Base-by-base conservation (phyloP, 1,140 invertebrate species). In the Meloidogyne hapla region DNA sequence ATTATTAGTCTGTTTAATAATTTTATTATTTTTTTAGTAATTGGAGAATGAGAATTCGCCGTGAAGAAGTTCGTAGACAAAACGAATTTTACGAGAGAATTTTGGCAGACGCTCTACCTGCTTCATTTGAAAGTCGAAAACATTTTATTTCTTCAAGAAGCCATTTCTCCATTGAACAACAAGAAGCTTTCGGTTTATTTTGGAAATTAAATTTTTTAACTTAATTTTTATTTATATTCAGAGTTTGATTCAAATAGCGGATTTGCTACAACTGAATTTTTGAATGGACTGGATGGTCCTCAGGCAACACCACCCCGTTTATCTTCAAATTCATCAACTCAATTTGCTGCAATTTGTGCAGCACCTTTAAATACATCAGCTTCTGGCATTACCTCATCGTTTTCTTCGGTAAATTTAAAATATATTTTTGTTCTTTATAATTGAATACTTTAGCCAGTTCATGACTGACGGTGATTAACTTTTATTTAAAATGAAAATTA, bases 71-170 rank as follows among this genome's bases (percentile, higher is more conserved):
- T 15, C 66, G 74, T 69, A 48, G 74, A 28, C 74, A 80, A 28
- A 83, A 83, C 64, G 82, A 83, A 38, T 48, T 80, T 26, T 85
- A 78, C 68, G 70, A 86, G 23, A 40, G 69, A 67, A 63, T 83
- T 40, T 71, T 83, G 42, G 65, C 84, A 18, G 81, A 85, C 28
- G 84, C 84, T n/a, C 28, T 83, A 25, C 82, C 82, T 26, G 64
- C 74, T 3, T 65, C 66, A 2, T 83, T 83, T 66, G 82, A 83
- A 25, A 74, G 72, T 13, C 84, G 81, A n/a, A 74, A 71, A 3
- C 79, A 81, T 70, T 75, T 80, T 67, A 73, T 74, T 25, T 81
- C 80, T 25, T 74, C 76, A 9, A 82, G 80, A 48, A 81, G 77
- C 15, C 69, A 80, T 33, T 73, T 82, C 12, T 69, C 82, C 25